Base-by-base conservation (phyloP, 2,888 invertebrate genomes). In the Phania funesta region DNA sequence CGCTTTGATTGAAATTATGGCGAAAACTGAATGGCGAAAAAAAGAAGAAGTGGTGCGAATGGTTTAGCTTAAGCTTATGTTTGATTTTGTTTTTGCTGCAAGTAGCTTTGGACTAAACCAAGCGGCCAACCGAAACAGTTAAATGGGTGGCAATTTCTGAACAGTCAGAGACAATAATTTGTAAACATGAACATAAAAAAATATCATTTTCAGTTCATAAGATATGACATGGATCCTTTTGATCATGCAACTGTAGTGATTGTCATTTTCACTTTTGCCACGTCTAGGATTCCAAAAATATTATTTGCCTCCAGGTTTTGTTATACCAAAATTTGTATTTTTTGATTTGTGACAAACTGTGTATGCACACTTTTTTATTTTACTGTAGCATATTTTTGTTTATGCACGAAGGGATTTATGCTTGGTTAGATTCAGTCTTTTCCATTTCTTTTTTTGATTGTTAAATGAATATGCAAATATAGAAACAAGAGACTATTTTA, bases 401-500 rank as follows among this genome's bases (percentile, higher is more conserved):
- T 64, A 7, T 32, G 22, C 22, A 18, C 22, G 9, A 62, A 52
- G 48, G 78, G 82, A 82, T 78, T 60, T 68, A 82, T 82, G 78
- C 73, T 68, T 82, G 74, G 78, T 35, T 78, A 68, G 67, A 81
- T 77, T 71, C 62, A 64, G 20, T n/a, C n/a, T n/a, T n/a, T n/a
- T n/a, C n/a, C n/a, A 41, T 38, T 44, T 62, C 48, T 52, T 56
- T 65, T 8, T 38, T 41, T 29, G n/a, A n/a, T n/a, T 50, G 38
- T 29, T 58, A 67, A 62, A 62, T 67, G 54, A 67, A 52, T 80
- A 74, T 71, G 58, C 67, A 74, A 74, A 79, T 13, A 26, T 18
- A 26, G 16, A 35, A 29, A 54, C 11, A 18, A 29, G n/a, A 26
- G 11, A 58, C 22, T 54, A n/a, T 9, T 64, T 11, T 46, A 62